Evolutionary conservation across 2,113 vertebrate species (phyloP).

Genomic region (Catharus fuscescens): DNA sequence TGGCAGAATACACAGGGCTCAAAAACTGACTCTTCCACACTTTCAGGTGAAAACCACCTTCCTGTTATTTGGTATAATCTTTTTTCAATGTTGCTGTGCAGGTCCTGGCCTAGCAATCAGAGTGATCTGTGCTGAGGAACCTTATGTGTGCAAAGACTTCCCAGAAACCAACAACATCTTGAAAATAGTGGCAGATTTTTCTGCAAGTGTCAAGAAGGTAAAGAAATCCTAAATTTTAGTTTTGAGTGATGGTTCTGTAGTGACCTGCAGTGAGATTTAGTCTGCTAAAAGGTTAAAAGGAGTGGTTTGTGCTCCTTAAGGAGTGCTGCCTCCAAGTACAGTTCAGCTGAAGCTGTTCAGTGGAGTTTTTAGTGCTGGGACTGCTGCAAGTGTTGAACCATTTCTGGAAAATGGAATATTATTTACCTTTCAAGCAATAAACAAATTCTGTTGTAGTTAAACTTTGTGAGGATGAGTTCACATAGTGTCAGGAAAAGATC

Average conservation of each 20-base stretch:
- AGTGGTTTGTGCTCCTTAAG: background rate
- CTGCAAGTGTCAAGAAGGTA: conserved; percentile 98
- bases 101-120: conserved; percentile 97
- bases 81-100: conserved; percentile 30
- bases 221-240: background rate
- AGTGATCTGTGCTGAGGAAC: conserved; percentile 98
- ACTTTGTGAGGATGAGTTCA: background rate
- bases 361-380: background rate
- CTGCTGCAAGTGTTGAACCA: background rate
- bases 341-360: background rate
- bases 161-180: conserved; percentile 98
- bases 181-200: conserved; percentile 98
- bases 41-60: background rate
- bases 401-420: background rate
- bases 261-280: background rate
- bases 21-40: accelerated
- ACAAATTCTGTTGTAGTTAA: background rate
- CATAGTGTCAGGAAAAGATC: background rate
- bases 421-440: background rate
- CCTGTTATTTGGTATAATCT: background rate
- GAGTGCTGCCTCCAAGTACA: background rate
- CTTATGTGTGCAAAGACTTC: conserved; percentile 98
- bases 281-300: background rate
- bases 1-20: background rate
- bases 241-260: accelerated